phyloP scores from a whole-genome alignment of 2,113 vertebrate genomes.

The Panthera uncia region DNA sequence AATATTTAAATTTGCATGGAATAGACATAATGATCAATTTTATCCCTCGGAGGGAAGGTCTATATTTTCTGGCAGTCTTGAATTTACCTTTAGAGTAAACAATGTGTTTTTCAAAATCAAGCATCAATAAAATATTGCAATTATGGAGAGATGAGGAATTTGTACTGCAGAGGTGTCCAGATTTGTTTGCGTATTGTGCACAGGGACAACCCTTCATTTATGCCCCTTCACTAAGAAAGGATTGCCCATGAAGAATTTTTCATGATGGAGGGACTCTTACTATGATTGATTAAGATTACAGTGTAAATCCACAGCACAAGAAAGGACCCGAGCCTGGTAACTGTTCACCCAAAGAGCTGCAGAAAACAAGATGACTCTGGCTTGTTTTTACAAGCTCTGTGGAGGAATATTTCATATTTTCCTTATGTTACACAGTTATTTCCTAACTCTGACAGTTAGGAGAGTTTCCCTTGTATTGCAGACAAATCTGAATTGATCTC shows the following conservation, averaged over 20 bases:
- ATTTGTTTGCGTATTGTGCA: constrained; percentile 18
- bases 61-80: background rate
- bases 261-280: background rate
- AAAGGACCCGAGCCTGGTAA: background rate
- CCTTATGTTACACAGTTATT: constrained; percentile 55
- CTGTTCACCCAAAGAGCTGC: constrained; percentile 15
- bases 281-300: background rate
- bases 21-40: constrained; percentile 9
- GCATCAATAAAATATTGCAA: constrained; percentile 42
- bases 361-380: background rate
- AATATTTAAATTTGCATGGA: constrained; percentile 10
- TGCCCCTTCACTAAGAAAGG: background rate
- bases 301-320: background rate
- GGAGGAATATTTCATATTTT: constrained; percentile 60
- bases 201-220: background rate
- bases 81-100: constrained; percentile 42
- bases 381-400: constrained; percentile 54
- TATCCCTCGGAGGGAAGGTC: background rate
- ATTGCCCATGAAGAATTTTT: background rate
- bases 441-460: constrained; percentile 64
- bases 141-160: constrained; percentile 12
- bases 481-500: constrained; percentile 76
- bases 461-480: constrained; percentile 60
- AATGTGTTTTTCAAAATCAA: constrained; percentile 45
- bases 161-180: background rate